These are phyloP conservation scores for Oryzias curvinotus DNA, from an alignment of 2,113 vertebrate genomes.

Conservation along the genomic window DNA sequence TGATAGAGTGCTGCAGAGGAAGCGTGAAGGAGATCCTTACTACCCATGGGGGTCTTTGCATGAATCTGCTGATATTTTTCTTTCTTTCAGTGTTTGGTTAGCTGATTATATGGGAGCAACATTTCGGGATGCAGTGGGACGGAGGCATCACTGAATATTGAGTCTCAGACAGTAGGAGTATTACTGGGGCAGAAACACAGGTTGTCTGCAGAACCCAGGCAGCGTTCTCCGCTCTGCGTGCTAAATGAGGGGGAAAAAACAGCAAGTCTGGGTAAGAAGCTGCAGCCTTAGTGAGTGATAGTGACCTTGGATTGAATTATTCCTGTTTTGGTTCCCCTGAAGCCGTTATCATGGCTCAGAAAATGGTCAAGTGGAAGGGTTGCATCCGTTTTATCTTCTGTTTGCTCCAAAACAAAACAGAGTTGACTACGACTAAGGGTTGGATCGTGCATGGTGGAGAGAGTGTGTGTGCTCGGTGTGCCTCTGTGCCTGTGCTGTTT, in stretches of 20 bases:
- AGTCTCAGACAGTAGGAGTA: conserved; percentile 56
- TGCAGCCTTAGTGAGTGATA: neutral
- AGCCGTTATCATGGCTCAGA: conserved; percentile 40
- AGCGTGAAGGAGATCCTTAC: conserved; percentile 22
- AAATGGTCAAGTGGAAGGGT: neutral
- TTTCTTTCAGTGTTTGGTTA: conserved; percentile 52
- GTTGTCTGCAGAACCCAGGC: conserved; percentile 49
- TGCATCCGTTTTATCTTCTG: conserved; percentile 31
- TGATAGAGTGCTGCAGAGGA: conserved; percentile 55
- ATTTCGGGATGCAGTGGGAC: conserved; percentile 26
- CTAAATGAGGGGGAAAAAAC: conserved; percentile 4
- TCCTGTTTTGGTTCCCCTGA: conserved; percentile 46
- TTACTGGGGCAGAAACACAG: conserved; percentile 51
- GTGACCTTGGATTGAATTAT: conserved; percentile 31
- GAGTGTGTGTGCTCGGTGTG: conserved; percentile 15
- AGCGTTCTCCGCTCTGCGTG: conserved; percentile 36
- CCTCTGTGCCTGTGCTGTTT: conserved; percentile 51
- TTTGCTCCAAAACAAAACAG: conserved; percentile 29
- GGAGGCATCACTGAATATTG: conserved; percentile 38
- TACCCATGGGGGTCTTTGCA: conserved; percentile 8
- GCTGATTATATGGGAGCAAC: conserved; percentile 49
- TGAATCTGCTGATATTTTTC: conserved; percentile 22
- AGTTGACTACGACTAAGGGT: conserved; percentile 36
- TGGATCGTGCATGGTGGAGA: conserved; percentile 8
- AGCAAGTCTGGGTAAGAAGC: neutral